Percentiles rank a stretch among this genome's conserved stretches.
Evolutionary conservation across 2,113 vertebrate genomes (phyloP).

Genomic region (Lipotes vexillifer): DNA sequence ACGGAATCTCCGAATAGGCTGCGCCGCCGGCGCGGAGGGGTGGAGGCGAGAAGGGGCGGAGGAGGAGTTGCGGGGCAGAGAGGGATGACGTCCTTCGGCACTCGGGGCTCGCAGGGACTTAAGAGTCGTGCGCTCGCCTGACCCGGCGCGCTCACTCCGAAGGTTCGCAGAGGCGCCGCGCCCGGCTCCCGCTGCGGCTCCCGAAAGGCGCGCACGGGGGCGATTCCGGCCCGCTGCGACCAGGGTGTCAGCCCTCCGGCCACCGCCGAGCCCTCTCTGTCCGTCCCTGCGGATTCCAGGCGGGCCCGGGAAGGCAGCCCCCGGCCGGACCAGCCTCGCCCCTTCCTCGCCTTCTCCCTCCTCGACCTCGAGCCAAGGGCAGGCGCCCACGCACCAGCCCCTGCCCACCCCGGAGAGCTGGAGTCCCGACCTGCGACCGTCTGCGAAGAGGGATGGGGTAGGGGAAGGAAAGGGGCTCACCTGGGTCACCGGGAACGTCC

Average conservation of each 20-base stretch:
- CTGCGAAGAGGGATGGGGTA: neutral
- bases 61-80: slow-evolving; percentile 39
- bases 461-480: slow-evolving; percentile 65
- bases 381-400: slow-evolving; percentile 26
- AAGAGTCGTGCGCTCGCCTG: neutral
- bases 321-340: neutral
- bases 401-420: neutral
- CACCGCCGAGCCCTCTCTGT: neutral
- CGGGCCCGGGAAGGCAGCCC: neutral
- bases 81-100: slow-evolving; percentile 63
- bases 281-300: neutral
- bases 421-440: neutral
- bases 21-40: neutral
- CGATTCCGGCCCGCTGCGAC: neutral
- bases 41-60: slow-evolving; percentile 12
- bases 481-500: slow-evolving; percentile 53
- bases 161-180: neutral
- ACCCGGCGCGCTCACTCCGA: neutral
- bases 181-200: neutral
- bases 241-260: neutral
- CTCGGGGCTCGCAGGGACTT: neutral
- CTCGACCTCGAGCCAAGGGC: slow-evolving; percentile 83
- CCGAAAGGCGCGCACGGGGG: neutral
- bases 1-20: neutral
- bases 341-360: slow-evolving; percentile 27